Percentiles rank a stretch among this genome's conserved stretches.
Conservation (phyloP, 2,797 vertebrate species). For the Ptychadena robeensis region DNA sequence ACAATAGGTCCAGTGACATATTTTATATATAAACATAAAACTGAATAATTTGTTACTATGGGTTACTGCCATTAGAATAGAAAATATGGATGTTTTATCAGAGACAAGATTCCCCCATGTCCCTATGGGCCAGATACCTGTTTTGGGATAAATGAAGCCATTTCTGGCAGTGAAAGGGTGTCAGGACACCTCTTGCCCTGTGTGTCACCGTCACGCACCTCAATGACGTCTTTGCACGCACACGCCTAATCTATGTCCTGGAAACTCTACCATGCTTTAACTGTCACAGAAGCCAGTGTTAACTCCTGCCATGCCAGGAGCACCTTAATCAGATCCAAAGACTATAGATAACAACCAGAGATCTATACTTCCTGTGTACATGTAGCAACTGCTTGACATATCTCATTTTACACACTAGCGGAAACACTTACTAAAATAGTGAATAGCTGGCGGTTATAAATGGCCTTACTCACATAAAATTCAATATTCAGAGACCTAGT, state of each 20-base stretch:
- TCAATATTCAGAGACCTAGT: not conserved
- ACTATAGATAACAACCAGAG: not conserved
- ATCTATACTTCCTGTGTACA: not conserved
- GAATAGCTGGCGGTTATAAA: not conserved
- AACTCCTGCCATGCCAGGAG: conserved; percentile 34
- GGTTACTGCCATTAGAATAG: no score
- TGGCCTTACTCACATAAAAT: not conserved
- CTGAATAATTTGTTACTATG: no score
- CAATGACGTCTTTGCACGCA: conserved; percentile 45
- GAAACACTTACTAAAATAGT: not conserved
- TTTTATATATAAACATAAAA: no score
- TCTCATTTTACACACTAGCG: not conserved
- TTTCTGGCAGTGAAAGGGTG: conserved; percentile 38
- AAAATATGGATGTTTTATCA: no score
- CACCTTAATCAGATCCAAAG: not conserved
- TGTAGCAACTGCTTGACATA: not conserved
- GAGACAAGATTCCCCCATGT: no score
- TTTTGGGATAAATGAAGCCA: no score
- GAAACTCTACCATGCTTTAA: conserved; percentile 38
- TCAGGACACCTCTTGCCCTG: not conserved
- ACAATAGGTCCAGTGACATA: no score
- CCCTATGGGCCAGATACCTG: not conserved
- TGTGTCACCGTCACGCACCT: conserved; percentile 31
- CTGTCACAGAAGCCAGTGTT: conserved; percentile 2
- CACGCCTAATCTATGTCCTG: conserved; percentile 56